Evolutionary conservation across 2,888 invertebrate genomes (phyloP).

Genomic region (Nemotelus pantherinus): DNA sequence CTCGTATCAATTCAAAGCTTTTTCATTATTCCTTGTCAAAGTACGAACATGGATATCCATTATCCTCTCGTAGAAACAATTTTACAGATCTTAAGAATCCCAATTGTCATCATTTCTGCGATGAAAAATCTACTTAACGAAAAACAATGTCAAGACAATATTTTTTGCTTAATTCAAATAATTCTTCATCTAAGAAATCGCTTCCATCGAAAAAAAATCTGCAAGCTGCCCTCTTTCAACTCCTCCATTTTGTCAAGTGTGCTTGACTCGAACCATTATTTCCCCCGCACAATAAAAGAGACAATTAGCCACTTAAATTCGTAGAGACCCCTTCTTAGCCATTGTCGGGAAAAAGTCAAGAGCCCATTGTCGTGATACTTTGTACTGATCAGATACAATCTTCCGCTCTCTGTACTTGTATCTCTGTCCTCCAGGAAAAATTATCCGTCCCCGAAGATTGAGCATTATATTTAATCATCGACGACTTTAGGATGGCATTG

Average conservation of each 20-base stretch:
- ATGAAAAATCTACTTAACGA: too few species aligned
- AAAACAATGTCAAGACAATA: too few species aligned
- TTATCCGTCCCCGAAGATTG: not conserved
- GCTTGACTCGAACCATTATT: not conserved
- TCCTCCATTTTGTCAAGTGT: not conserved
- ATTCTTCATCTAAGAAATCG: too few species aligned
- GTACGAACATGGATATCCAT: too few species aligned
- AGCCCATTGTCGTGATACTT: not conserved
- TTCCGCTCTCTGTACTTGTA: not conserved
- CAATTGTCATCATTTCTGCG: too few species aligned
- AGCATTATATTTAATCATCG: not conserved
- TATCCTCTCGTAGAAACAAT: too few species aligned
- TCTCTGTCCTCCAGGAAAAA: not conserved
- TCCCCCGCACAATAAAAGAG: not conserved
- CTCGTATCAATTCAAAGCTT: too few species aligned
- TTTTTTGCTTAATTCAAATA: too few species aligned
- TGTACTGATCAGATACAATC: not conserved
- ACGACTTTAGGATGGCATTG: not conserved
- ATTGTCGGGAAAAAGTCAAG: not conserved
- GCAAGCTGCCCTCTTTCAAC: not conserved
- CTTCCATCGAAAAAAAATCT: too few species aligned
- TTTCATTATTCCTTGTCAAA: too few species aligned
- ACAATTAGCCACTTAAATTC: not conserved
- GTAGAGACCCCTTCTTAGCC: not conserved
- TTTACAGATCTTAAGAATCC: too few species aligned